These are phyloP conservation scores for Magallana ariakensis DNA, from an alignment of 1,140 invertebrate genomes.

Conservation along the genomic window DNA sequence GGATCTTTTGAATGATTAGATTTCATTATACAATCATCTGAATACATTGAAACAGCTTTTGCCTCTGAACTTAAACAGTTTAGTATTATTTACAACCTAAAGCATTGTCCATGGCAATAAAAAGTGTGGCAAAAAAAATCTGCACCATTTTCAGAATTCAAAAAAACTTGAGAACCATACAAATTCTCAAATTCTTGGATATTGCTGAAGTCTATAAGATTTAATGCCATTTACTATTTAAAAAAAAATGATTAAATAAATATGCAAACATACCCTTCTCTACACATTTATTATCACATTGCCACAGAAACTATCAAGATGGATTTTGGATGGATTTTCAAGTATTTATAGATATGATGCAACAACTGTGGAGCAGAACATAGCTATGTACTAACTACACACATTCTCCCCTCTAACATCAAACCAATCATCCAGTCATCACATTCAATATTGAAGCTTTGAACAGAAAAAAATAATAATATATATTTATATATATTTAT, in stretches of 20 bases:
- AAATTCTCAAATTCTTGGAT: not conserved
- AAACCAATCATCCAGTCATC: constrained; percentile 26
- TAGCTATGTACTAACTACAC: constrained; percentile 14
- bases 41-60: no score
- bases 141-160: not conserved
- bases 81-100: constrained; percentile 12
- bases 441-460: constrained; percentile 29
- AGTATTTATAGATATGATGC: constrained; percentile 29
- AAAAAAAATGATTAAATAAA: constrained; percentile 1
- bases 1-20: no score
- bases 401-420: constrained; percentile 23
- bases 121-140: not conserved
- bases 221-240: not conserved
- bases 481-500: constrained; percentile 40
- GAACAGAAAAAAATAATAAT: constrained; percentile 38
- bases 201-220: not conserved
- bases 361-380: constrained; percentile 33
- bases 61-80: no score
- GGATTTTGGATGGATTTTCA: constrained; percentile 29
- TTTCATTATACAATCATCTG: no score
- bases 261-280: constrained; percentile 24
- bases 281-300: constrained; percentile 39
- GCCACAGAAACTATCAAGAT: constrained; percentile 28
- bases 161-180: not conserved
- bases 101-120: constrained; percentile 25